Percentiles rank a stretch among this genome's conserved stretches.
Conservation (phyloP, 2,797 vertebrate genomes). For the Centropyge bicolor region DNA sequence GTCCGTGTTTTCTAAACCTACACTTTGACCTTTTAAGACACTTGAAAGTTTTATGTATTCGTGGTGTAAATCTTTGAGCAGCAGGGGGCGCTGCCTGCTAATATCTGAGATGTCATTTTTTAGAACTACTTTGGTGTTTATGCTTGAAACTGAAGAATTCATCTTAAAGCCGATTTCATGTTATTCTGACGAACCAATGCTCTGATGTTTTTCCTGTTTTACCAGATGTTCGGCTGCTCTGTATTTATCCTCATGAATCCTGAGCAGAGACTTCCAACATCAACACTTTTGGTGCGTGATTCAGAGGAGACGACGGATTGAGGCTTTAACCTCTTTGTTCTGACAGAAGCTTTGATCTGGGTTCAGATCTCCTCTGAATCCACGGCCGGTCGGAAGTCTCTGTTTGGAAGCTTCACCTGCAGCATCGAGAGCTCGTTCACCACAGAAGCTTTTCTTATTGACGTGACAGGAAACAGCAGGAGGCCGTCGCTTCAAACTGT, state of each 20-base stretch:
- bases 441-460: not conserved
- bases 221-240: constrained; percentile 31
- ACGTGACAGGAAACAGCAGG: constrained; percentile 30
- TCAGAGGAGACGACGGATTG: not conserved
- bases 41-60: constrained; percentile 56
- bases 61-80: constrained; percentile 11
- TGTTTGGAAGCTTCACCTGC: constrained; percentile 32
- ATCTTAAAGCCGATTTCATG: constrained; percentile 38
- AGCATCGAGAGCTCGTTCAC: constrained; percentile 4
- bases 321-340: not conserved
- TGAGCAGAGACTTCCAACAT: constrained; percentile 22
- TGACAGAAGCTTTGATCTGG: not conserved
- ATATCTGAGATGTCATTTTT: constrained; percentile 67
- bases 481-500: not conserved
- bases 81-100: constrained; percentile 15
- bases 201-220: constrained; percentile 41
- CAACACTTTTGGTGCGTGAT: not conserved
- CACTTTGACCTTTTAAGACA: constrained; percentile 62
- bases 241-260: constrained; percentile 23
- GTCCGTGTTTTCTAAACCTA: constrained; percentile 58
- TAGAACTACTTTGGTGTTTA: constrained; percentile 66
- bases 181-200: constrained; percentile 30
- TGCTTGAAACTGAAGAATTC: constrained; percentile 61
- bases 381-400: not conserved
- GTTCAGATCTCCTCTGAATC: not conserved